Conservation (phyloP, 2,888 invertebrate genomes). For the Tridacna crocea region DNA sequence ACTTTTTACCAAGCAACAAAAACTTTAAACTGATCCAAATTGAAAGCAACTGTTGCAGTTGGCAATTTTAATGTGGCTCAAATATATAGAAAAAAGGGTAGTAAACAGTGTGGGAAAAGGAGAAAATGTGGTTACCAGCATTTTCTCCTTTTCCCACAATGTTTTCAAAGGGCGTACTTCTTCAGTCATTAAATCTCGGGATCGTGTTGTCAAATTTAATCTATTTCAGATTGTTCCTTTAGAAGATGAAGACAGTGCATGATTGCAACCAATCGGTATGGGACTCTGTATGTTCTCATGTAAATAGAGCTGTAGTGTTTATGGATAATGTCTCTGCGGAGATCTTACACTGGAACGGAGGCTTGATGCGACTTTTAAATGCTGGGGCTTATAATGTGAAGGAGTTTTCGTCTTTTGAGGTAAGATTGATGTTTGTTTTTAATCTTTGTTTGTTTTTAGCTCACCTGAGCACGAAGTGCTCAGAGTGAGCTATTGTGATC, state of each 20-base stretch:
- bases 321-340: constrained; percentile 88
- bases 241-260: constrained; percentile 36
- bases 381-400: constrained; percentile 88
- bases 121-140: not conserved
- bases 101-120: no score
- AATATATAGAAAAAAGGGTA: no score
- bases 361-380: constrained; percentile 85
- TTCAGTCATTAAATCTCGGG: not conserved
- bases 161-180: not conserved
- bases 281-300: constrained; percentile 87
- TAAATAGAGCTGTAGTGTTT: constrained; percentile 88
- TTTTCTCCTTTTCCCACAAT: not conserved
- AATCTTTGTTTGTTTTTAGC: not conserved
- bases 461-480: no score
- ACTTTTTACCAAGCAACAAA: no score
- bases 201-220: not conserved
- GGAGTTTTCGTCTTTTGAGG: constrained; percentile 88
- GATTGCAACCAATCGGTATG: constrained; percentile 82
- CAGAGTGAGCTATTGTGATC: no score
- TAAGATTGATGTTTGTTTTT: constrained; percentile 70
- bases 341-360: constrained; percentile 90
- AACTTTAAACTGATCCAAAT: no score
- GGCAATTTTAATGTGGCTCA: not conserved
- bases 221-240: not conserved
- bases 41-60: not conserved